These are phyloP conservation scores for Scolopax bukidnonensis DNA, from an alignment of 2,797 vertebrate species.

Conservation along the genomic window DNA sequence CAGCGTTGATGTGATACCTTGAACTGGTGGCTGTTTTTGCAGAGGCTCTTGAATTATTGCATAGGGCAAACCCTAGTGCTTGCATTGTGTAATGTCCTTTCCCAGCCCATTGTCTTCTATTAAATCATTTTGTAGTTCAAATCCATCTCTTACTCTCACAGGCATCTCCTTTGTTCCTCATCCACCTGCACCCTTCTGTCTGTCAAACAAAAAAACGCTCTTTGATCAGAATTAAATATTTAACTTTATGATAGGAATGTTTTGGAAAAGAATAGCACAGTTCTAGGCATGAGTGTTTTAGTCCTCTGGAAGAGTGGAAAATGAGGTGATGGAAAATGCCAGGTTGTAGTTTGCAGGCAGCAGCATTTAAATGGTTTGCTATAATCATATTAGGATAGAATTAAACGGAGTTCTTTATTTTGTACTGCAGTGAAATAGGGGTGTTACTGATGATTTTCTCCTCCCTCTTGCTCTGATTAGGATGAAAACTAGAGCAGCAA, in stretches of 20 bases:
- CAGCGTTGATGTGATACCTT: not conserved
- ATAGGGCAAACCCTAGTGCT: constrained; percentile 18
- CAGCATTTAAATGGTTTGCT: constrained; percentile 66
- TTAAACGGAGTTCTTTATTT: constrained; percentile 62
- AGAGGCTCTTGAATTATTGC: constrained; percentile 39
- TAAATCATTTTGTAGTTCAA: constrained; percentile 19
- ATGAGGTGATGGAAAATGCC: constrained; percentile 59
- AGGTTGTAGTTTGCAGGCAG: constrained; percentile 65
- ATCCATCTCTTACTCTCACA: not conserved
- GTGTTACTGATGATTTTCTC: constrained; percentile 10
- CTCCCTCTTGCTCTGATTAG: constrained; percentile 29
- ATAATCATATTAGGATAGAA: constrained; percentile 73
- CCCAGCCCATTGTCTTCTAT: not conserved
- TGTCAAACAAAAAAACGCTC: not conserved
- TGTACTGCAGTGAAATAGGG: constrained; percentile 19
- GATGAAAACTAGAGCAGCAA: constrained; percentile 25
- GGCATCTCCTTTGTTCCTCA: constrained; percentile 14
- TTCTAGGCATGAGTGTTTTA: not conserved
- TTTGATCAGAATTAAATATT: not conserved
- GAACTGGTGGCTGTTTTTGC: not conserved
- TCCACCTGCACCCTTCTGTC: not conserved
- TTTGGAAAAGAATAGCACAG: not conserved
- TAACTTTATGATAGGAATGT: not conserved
- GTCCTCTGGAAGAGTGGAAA: constrained; percentile 22
- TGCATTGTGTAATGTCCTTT: constrained; percentile 2